Percentiles rank a stretch among this genome's conserved stretches.
Evolutionary conservation across 2,888 invertebrate species (phyloP).

Genomic region (Papilio protenor): DNA sequence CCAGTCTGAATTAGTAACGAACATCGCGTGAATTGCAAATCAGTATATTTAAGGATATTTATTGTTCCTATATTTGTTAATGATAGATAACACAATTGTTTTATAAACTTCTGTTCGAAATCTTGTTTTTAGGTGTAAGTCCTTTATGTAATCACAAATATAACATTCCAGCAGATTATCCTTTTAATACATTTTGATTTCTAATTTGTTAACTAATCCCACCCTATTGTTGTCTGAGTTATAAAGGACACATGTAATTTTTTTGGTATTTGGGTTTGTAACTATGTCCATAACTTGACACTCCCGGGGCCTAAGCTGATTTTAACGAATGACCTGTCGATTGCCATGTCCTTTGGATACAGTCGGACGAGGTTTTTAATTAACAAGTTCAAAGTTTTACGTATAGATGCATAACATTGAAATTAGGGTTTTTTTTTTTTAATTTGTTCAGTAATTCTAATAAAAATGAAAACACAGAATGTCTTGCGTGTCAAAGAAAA

Average conservation of each 20-base stretch:
- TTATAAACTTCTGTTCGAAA: background rate
- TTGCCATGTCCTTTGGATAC: background rate
- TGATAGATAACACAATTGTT: background rate
- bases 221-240: background rate
- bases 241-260: too few species aligned
- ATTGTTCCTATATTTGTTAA: background rate
- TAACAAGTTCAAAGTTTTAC: too few species aligned
- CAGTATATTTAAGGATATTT: background rate
- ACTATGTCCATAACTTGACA: background rate
- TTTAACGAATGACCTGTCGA: background rate
- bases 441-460: background rate
- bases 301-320: background rate
- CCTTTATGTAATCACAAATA: too few species aligned
- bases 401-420: too few species aligned
- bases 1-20: background rate
- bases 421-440: too few species aligned
- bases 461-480: background rate
- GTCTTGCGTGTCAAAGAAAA: background rate
- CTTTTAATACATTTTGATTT: background rate
- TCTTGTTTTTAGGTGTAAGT: background rate
- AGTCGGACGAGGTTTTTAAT: too few species aligned
- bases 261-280: too few species aligned
- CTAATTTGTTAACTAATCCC: background rate
- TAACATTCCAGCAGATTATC: background rate
- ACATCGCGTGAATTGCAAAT: background rate